Conservation (phyloP, 2,797 vertebrate genomes). For the Momotus momota region DNA sequence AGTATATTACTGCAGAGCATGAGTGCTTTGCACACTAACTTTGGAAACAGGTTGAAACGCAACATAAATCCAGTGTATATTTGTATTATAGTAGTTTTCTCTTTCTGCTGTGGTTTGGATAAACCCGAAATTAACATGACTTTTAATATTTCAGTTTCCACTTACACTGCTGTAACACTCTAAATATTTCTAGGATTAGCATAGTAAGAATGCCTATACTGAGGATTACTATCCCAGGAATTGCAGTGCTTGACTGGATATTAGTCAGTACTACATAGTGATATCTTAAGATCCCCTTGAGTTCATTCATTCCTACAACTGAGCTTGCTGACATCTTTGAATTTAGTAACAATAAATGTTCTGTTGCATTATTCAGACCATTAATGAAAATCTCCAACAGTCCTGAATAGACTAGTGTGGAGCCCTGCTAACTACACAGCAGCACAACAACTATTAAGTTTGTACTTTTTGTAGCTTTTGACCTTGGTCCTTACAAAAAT, state of each 20-base stretch:
- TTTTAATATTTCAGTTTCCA: neutral
- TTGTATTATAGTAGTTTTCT: neutral
- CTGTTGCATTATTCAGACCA: slow-evolving; percentile 51
- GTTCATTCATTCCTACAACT: neutral
- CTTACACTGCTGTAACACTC: neutral
- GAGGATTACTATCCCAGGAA: neutral
- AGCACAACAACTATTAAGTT: neutral
- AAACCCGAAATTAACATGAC: neutral
- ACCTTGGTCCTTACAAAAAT: neutral
- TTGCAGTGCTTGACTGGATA: neutral
- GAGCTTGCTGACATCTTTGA: neutral
- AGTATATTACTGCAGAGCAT: neutral
- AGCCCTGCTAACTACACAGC: neutral
- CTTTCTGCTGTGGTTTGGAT: neutral
- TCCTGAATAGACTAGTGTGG: neutral
- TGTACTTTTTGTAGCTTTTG: neutral
- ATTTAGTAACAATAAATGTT: slow-evolving; percentile 18
- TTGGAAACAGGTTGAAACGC: neutral
- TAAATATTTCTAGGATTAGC: neutral
- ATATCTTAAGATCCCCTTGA: neutral
- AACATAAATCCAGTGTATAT: neutral
- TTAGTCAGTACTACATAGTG: neutral
- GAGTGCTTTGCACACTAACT: neutral
- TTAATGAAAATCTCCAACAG: slow-evolving; percentile 29
- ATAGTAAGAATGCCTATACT: neutral